Conservation (phyloP, 2,888 invertebrate species). For the Camponotus fellah region DNA sequence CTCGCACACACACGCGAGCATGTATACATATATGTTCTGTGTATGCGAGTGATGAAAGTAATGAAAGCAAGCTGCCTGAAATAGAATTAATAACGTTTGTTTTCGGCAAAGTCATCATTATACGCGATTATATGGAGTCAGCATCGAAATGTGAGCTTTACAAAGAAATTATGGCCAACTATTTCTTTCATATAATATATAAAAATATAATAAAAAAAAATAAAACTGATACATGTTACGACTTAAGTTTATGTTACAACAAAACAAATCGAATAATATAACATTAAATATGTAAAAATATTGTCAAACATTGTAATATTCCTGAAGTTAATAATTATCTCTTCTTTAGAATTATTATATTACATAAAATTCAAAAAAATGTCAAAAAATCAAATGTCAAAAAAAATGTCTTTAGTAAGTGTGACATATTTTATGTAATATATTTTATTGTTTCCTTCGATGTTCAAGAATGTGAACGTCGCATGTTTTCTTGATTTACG, state of each 20-base stretch:
- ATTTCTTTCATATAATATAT: background rate
- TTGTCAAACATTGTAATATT: background rate
- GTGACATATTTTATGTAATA: background rate
- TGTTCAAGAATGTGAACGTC: background rate
- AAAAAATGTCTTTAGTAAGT: background rate
- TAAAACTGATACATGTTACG: background rate
- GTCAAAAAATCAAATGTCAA: too few relatives aligned
- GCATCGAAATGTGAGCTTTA: constrained; percentile 8
- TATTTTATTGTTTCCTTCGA: background rate
- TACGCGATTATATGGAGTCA: background rate
- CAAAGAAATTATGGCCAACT: constrained; percentile 1
- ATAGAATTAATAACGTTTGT: constrained; percentile 42
- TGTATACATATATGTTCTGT: constrained; percentile 21
- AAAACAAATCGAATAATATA: background rate
- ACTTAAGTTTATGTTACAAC: background rate
- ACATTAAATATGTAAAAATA: background rate
- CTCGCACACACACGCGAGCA: background rate
- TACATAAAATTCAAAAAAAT: background rate
- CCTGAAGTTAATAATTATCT: background rate
- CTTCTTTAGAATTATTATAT: background rate
- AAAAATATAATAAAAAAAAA: too few relatives aligned
- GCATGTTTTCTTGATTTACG: background rate
- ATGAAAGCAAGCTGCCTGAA: constrained; percentile 4
- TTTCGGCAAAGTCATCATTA: constrained; percentile 13
- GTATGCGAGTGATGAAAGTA: background rate